A percentile compares a stretch with the other conserved stretches of the same genome.
Conservation (phyloP, 2,113 vertebrate genomes). For the Dasypus novemcinctus region DNA sequence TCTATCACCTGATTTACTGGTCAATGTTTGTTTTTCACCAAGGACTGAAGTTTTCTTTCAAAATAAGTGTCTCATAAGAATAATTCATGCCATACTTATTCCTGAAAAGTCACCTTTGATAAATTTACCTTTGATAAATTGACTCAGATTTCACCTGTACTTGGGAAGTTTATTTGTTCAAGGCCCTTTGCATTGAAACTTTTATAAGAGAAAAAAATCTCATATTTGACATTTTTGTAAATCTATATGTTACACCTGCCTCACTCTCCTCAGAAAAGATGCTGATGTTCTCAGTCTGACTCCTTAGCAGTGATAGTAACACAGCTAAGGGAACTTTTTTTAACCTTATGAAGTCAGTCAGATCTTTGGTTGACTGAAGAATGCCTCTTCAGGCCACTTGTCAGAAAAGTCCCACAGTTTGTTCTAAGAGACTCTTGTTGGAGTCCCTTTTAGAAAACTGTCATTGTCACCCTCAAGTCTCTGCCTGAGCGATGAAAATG, state of each 20-base stretch:
- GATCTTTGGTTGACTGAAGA: background rate
- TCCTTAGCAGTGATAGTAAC: background rate
- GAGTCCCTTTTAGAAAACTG: background rate
- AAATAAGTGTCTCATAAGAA: background rate
- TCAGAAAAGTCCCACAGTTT: background rate
- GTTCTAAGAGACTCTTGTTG: background rate
- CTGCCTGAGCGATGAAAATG: background rate
- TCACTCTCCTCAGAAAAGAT: background rate
- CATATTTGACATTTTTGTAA: background rate
- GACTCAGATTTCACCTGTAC: background rate
- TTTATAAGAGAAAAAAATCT: conserved; percentile 3
- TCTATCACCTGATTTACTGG: background rate
- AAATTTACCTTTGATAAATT: background rate
- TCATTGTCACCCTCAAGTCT: background rate
- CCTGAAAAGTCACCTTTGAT: background rate
- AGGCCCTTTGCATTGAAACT: background rate
- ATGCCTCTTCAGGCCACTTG: background rate
- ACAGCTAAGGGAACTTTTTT: background rate
- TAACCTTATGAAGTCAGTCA: background rate
- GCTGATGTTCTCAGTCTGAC: background rate
- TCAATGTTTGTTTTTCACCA: background rate
- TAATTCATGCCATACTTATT: background rate
- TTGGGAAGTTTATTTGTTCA: conserved; percentile 24
- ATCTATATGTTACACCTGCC: background rate
- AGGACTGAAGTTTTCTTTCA: background rate